Evolutionary conservation across 1,140 invertebrate species (phyloP).

Genomic region (Drosophila leontia): DNA sequence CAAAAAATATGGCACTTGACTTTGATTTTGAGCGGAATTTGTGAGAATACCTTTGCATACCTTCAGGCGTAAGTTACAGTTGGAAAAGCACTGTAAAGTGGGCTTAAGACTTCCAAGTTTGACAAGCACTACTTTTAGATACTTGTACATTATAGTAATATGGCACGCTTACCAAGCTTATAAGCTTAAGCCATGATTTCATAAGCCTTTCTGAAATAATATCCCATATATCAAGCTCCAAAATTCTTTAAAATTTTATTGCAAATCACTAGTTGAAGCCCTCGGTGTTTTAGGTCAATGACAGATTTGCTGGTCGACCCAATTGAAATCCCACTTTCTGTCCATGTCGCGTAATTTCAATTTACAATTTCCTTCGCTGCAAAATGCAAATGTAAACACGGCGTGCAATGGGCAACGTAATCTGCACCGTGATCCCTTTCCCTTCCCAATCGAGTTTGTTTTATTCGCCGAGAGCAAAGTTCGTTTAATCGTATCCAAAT

Average conservation of each 20-base stretch:
- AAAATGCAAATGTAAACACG: constrained; percentile 70
- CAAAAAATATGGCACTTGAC: constrained; percentile 31
- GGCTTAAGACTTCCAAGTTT: background rate
- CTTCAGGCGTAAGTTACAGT: constrained; percentile 25
- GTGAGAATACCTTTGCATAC: constrained; percentile 36
- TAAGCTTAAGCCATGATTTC: too few species aligned
- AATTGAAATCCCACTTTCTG: constrained; percentile 1
- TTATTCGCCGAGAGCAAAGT: constrained; percentile 62
- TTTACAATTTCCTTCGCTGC: constrained; percentile 58
- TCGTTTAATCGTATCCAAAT: constrained; percentile 73
- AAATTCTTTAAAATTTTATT: background rate
- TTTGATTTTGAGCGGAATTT: background rate
- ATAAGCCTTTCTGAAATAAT: too few species aligned
- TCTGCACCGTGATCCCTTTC: constrained; percentile 52
- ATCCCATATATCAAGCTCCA: too few species aligned
- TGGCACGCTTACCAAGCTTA: too few species aligned
- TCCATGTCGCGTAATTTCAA: constrained; percentile 35
- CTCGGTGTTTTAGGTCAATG: background rate
- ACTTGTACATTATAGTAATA: too few species aligned
- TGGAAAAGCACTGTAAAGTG: background rate
- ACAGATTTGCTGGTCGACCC: background rate
- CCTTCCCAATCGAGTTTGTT: constrained; percentile 35
- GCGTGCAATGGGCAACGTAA: constrained; percentile 51
- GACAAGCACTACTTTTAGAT: background rate
- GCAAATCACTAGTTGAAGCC: background rate